Base-by-base conservation (phyloP, 2,113 vertebrate genomes). In the Dipodomys stephensi region DNA sequence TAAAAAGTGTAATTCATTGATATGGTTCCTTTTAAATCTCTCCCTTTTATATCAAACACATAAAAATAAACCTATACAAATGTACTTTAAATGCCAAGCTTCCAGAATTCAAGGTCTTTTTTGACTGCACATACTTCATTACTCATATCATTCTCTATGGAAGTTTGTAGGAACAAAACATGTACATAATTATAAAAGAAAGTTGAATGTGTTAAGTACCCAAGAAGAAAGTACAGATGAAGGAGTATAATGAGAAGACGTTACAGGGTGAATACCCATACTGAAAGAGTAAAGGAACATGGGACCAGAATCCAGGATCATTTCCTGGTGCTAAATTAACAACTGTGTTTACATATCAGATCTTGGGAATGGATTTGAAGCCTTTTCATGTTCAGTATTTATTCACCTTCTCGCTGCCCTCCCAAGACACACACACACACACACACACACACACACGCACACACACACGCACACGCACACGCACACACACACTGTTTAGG, bases 191-290 rank as follows among this genome's bases (percentile, higher is more conserved):
- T 93, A 80, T 80, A 53, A 90, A 92, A 68, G 32, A 88, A 90
- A 92, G 30, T 39, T 73, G 71, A 83, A 69, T 84, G n/a, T 72
- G 46, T 85, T 68, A 39, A 85, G 13, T 74, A 46, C 46, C 60
- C 27, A 73, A 30, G 93, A 91, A 28, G 64, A 95, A 95, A 89
- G 67, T 68, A 79, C 49, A 93, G n/a, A 89, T 93, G 91, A 77
- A 73, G 32, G 60, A 44, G 23, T 83, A 12, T 64, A 76, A 25
- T 74, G 57, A 91, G 73, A 82, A 35, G 67, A 88, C 84, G 28
- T 53, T 81, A 15, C n/a, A 69, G 68, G 39, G 16, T 68, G 86
- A 88, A 94, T 28, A 68, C 85, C 68, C 84, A 0, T 87, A 62
- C 89, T 88, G 89, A 78, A 91, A n/a, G 79, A 85, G 19, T 71